Conservation (phyloP, 1,140 invertebrate species). For the Formica selysi region DNA sequence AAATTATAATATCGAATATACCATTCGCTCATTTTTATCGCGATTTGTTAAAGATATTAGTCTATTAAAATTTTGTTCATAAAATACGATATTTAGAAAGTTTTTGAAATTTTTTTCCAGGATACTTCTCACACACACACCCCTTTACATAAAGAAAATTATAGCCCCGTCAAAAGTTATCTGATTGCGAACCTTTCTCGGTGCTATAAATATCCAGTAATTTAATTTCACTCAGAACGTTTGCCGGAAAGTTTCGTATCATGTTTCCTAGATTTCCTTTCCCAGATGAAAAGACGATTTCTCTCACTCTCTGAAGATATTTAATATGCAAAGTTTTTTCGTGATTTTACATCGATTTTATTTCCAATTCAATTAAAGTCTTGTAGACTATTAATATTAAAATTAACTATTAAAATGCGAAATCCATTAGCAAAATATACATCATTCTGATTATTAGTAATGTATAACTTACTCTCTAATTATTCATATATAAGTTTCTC, state of each 20-base stretch:
- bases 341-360: conserved; percentile 12
- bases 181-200: conserved; percentile 7
- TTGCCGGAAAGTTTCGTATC: conserved; percentile 37
- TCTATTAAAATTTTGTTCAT: not conserved
- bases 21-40: not conserved
- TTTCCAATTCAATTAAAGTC: conserved; percentile 16
- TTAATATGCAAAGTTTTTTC: conserved; percentile 47
- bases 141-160: conserved; percentile 5
- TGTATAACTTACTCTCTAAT: not conserved
- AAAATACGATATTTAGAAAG: not conserved
- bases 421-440: conserved; percentile 13
- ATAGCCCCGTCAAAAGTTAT: conserved; percentile 29
- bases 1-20: conserved; percentile 11
- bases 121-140: not conserved
- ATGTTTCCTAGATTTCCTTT: conserved; percentile 40
- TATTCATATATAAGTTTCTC: conserved; percentile 1
- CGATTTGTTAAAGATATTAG: not conserved
- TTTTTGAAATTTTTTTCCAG: not conserved
- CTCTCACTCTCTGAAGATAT: conserved; percentile 21
- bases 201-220: conserved; percentile 47
- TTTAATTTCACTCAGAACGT: conserved; percentile 55
- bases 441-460: conserved; percentile 1
- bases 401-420: conserved; percentile 16
- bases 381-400: not conserved
- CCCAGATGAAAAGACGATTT: conserved; percentile 19